Evolutionary conservation across 2,113 vertebrate species (phyloP).

Genomic region (Scomber colias): DNA sequence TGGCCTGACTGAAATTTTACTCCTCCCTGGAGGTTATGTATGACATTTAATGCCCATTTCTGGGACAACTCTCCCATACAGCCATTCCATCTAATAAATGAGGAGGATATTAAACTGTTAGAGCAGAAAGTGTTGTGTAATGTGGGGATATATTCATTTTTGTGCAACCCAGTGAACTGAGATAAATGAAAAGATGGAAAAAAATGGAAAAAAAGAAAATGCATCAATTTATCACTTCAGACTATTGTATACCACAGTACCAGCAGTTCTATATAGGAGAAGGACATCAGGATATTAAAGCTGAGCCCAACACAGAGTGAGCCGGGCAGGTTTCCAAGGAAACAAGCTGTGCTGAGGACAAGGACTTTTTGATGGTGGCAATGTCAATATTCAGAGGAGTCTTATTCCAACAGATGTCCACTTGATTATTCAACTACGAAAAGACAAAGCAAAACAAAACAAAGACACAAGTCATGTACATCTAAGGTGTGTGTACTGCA

Average conservation of each 20-base stretch:
- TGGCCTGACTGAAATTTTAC: slow-evolving; percentile 33
- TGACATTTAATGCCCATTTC: slow-evolving; percentile 46
- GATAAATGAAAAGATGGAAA: background rate
- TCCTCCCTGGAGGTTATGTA: slow-evolving; percentile 31
- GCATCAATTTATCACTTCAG: slow-evolving; percentile 15
- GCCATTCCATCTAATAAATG: background rate
- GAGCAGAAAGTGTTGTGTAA: slow-evolving; percentile 25
- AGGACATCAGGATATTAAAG: slow-evolving; percentile 52
- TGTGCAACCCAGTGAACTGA: slow-evolving; percentile 20
- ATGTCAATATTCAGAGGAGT: slow-evolving; percentile 39
- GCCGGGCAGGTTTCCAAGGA: slow-evolving; percentile 70
- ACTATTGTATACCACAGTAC: slow-evolving; percentile 26
- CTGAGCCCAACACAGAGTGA: slow-evolving; percentile 43
- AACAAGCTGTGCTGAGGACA: slow-evolving; percentile 52
- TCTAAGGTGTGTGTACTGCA: background rate
- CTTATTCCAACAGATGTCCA: slow-evolving; percentile 42
- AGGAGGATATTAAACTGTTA: slow-evolving; percentile 33
- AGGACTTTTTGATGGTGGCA: slow-evolving; percentile 39
- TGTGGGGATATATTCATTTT: slow-evolving; percentile 27
- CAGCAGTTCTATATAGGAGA: slow-evolving; percentile 33
- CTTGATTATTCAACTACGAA: slow-evolving; percentile 34
- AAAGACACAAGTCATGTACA: background rate
- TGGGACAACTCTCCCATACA: slow-evolving; percentile 21
- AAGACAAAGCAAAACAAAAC: slow-evolving; percentile 7
- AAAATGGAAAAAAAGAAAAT: background rate